These are phyloP conservation scores for Platypus cylindrus DNA, from an alignment of 2,888 invertebrate genomes.

Conservation along the genomic window DNA sequence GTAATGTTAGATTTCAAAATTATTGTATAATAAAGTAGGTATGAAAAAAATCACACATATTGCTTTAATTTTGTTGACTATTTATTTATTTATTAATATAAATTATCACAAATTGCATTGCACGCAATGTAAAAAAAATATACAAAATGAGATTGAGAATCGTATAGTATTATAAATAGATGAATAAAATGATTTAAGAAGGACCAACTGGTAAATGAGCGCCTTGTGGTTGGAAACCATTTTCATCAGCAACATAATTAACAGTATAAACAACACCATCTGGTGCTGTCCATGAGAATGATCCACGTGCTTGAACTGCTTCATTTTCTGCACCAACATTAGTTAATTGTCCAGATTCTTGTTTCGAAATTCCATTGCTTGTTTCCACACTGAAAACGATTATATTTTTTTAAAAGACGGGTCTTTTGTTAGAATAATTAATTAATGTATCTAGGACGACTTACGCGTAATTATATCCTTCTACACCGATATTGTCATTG, in stretches of 20 bases:
- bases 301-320: constrained; percentile 46
- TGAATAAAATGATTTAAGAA: not conserved
- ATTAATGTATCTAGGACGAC: constrained; percentile 5
- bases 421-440: too few relatives aligned
- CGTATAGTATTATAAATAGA: not conserved
- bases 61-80: too few relatives aligned
- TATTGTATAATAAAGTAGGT: too few relatives aligned
- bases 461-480: constrained; percentile 24
- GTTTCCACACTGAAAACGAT: constrained; percentile 41
- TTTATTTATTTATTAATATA: too few relatives aligned
- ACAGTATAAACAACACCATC: constrained; percentile 52
- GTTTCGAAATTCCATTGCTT: constrained; percentile 50
- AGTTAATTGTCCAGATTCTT: constrained; percentile 45
- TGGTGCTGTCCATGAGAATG: constrained; percentile 46
- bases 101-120: too few relatives aligned
- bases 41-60: too few relatives aligned
- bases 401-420: too few relatives aligned
- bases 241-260: constrained; percentile 47
- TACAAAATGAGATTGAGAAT: not conserved
- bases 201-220: constrained; percentile 8
- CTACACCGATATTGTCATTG: constrained; percentile 26
- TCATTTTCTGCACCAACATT: constrained; percentile 51
- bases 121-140: too few relatives aligned
- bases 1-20: too few relatives aligned
- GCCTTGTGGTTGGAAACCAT: constrained; percentile 42